Evolutionary conservation across 2,888 invertebrate species (phyloP), one percentile per base, ranked within the genome.

Genomic region (Prosopocoilus inquinatus): DNA sequence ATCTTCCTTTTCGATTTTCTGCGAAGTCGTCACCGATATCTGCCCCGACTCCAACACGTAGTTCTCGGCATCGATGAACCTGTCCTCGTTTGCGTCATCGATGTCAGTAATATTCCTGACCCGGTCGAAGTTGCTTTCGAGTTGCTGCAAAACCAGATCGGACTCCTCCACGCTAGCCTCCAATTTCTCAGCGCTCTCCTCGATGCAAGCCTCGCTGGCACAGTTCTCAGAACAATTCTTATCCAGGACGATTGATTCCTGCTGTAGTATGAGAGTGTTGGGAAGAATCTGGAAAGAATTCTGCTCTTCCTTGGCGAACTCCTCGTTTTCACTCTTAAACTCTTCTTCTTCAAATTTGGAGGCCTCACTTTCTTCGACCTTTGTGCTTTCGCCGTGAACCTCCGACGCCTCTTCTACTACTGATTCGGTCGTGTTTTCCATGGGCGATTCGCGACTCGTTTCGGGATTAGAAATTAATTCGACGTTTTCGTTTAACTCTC

Each of bases 41-140:
- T 81, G 80, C 47, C 83, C 82, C 9, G 87, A 87, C 73, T 87
- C 87, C 63, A 89, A 77, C 53, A 89, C 88, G 69, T 88, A 89
- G 69, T 87, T 89, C 70, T 90, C 89, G n/a, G 89, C 89, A 78
- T 90, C 90, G 55, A 88, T 84, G 64, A 89, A 88, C 65, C 86
- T 80, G 69, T 86, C 85, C 75, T 86, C 87, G 70, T 84, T 78
- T 3, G 79, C 80, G 65, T 80, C 81, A 50, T 81, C 81, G 54
- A 81, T 81, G 35, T 75, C 77, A n/a, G 70, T 73, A 53, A 73
- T 75, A 61, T 62, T 66, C 35, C 65, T 64, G 16, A 65, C 64
- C 50, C 62, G 60, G 45, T 70, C 68, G 57, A 71, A 73, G 60
- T 63, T 69, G 33, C 53, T 65, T 36, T 67, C 64, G 13, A 70